Base-by-base conservation (phyloP, 2,113 vertebrate species). In the Trinectes maculatus region DNA sequence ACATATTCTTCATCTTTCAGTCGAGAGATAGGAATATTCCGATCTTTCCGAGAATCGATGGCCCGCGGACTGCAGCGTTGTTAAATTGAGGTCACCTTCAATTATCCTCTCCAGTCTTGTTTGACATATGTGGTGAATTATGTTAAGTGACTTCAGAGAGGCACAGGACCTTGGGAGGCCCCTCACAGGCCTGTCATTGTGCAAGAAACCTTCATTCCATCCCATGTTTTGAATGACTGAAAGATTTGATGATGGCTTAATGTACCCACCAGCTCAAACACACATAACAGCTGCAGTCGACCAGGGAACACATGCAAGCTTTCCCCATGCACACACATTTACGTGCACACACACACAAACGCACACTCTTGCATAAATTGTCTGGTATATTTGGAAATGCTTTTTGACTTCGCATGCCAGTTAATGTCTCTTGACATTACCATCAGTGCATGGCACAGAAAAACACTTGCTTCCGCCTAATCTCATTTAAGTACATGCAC, bases 1-100 rank as follows among this genome's bases (percentile, higher is more conserved):
- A 56, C 48, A 65, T 63, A 51, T 69, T 71, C 40, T 39, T 34
- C 66, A 60, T 66, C 64, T 75, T 66, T 84, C 69, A 8, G 42
- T 70, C 13, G 28, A 43, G 63, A 71, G 26, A 43, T n/a, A 37
- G 55, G 61, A 63, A 61, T 33, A 21, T 31, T 69, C 29, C 37
- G 25, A 54, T 74, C 55, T 77, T 74, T 56, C 37, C 25, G 29
- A 36, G 64, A 87, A 74, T 70, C 73, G 74, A 68, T 76, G 67
- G 29, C 74, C 46, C 26, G 25, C 49, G 72, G 74, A 78, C 53
- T 72, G 84, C 66, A 48, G 42, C 19, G 59, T 60, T 76, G 61
- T 60, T 55, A 87, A 79, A 88, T 86, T 86, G 83, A 74, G 87
- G 87, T 89, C 87, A 84, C 63, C 70, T 84, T 80, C 70, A 88